These are phyloP conservation scores for Eufriesea mexicana DNA, from an alignment of 1,140 invertebrate genomes.

Conservation along the genomic window DNA sequence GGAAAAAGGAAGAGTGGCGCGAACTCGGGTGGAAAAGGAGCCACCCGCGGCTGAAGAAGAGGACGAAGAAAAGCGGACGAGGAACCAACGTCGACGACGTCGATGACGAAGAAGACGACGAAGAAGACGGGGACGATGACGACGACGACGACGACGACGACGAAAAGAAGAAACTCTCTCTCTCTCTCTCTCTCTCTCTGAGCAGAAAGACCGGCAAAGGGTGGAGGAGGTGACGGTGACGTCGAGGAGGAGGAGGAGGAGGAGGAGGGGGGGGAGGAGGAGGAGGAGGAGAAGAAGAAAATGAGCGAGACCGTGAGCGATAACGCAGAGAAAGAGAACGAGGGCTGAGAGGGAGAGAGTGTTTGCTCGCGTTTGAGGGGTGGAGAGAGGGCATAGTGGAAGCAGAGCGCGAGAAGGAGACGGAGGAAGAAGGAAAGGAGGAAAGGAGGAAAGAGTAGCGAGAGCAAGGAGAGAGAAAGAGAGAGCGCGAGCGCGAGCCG, in stretches of 20 bases:
- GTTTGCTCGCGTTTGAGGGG: slow-evolving; percentile 29
- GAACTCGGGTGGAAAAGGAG: slow-evolving; percentile 64
- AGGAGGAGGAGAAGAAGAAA: slow-evolving; percentile 46
- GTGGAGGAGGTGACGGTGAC: neutral
- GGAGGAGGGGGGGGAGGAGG: neutral
- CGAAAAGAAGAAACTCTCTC: slow-evolving; percentile 22
- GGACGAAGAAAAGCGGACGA: slow-evolving; percentile 40
- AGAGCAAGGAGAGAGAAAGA: slow-evolving; percentile 22
- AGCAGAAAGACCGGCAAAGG: neutral
- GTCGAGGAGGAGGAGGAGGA: neutral
- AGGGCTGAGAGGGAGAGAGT: slow-evolving; percentile 23
- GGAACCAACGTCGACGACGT: slow-evolving; percentile 27
- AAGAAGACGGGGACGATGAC: slow-evolving; percentile 24
- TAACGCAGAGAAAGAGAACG: slow-evolving; percentile 64
- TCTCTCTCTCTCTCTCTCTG: neutral
- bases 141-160: slow-evolving; percentile 35
- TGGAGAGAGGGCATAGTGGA: slow-evolving; percentile 38
- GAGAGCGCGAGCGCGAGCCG: slow-evolving; percentile 40
- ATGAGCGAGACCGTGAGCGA: slow-evolving; percentile 60
- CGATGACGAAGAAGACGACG: slow-evolving; percentile 18
- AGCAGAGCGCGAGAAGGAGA: slow-evolving; percentile 34
- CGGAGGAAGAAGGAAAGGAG: slow-evolving; percentile 39
- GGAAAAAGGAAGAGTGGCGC: slow-evolving; percentile 28
- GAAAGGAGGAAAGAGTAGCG: neutral
- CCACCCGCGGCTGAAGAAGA: slow-evolving; percentile 59